Percentiles rank a stretch among this genome's conserved stretches.
phyloP scores from a whole-genome alignment of 2,113 vertebrate genomes.

The Oxygymnocypris stewartii region DNA sequence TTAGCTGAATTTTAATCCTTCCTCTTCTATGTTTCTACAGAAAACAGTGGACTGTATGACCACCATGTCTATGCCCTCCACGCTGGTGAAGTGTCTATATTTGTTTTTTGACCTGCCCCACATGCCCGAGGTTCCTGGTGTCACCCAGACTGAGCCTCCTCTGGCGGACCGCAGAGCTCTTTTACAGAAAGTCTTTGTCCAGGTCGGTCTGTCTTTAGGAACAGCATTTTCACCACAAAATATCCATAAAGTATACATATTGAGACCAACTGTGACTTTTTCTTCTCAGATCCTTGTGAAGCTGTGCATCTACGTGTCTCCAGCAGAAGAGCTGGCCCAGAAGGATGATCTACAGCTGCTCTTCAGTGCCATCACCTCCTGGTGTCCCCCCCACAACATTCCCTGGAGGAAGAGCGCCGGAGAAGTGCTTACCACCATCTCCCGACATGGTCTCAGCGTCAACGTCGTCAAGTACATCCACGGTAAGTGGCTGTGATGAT shows the following conservation, averaged over 20 bases:
- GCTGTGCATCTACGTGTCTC: slow-evolving; percentile 94
- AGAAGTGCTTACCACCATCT: slow-evolving; percentile 98
- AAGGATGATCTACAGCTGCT: slow-evolving; percentile 98
- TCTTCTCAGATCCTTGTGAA: slow-evolving; percentile 90
- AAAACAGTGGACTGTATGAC: slow-evolving; percentile 99
- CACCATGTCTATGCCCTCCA: slow-evolving; percentile 98
- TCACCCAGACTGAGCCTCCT: slow-evolving; percentile 89
- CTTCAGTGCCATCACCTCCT: slow-evolving; percentile 99
- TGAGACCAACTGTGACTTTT: background rate
- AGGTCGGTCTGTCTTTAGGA: slow-evolving; percentile 74
- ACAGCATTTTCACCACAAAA: too few species aligned
- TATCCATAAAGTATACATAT: background rate
- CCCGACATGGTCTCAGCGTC: slow-evolving; percentile 93
- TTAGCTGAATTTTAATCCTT: background rate
- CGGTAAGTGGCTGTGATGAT: slow-evolving; percentile 62
- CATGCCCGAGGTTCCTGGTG: slow-evolving; percentile 88
- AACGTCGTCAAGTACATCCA: slow-evolving; percentile 99
- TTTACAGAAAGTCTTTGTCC: slow-evolving; percentile 98
- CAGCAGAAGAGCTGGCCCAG: slow-evolving; percentile 95
- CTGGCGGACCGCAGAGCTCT: slow-evolving; percentile 88
- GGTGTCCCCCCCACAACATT: slow-evolving; percentile 98
- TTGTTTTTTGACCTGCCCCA: slow-evolving; percentile 99
- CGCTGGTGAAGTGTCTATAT: slow-evolving; percentile 98
- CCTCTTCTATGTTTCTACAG: slow-evolving; percentile 65
- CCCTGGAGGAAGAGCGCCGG: slow-evolving; percentile 97